These are phyloP conservation scores for Xestobium rufovillosum DNA, from an alignment of 2,888 invertebrate species.

Conservation along the genomic window DNA sequence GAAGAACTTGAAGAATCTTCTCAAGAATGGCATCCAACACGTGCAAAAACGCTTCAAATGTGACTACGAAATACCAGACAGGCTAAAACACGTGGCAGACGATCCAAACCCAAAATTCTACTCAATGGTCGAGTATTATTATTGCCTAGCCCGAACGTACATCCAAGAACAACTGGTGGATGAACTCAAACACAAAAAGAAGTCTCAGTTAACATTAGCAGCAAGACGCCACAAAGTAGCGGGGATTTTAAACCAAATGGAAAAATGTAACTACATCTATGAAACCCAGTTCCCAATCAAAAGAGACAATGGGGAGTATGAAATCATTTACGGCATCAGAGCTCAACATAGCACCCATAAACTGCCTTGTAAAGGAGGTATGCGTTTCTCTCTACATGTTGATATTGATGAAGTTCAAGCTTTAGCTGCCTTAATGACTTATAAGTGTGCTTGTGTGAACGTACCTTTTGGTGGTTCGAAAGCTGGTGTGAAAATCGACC, in stretches of 20 bases:
- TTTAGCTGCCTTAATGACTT: conserved; percentile 76
- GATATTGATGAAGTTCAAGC: conserved; percentile 71
- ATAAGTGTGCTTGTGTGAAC: conserved; percentile 72
- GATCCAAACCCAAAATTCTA: conserved; percentile 49
- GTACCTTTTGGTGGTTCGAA: conserved; percentile 75
- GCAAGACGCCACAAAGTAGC: conserved; percentile 48
- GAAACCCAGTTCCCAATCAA: conserved; percentile 64
- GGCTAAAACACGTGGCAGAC: conserved; percentile 35
- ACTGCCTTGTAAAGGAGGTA: conserved; percentile 48
- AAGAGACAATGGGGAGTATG: conserved; percentile 61
- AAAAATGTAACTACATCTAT: conserved; percentile 59
- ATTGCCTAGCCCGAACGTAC: conserved; percentile 52
- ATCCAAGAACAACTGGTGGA: conserved; percentile 50
- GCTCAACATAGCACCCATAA: conserved; percentile 70
- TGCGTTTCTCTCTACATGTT: conserved; percentile 38
- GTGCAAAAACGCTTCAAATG: no score
- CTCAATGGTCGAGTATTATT: conserved; percentile 62
- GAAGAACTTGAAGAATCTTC: no score
- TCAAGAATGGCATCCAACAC: no score
- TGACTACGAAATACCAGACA: conserved; percentile 36
- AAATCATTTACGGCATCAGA: conserved; percentile 63
- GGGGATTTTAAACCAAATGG: conserved; percentile 57
- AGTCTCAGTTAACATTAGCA: conserved; percentile 29
- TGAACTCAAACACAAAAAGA: conserved; percentile 44
- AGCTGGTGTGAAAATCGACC: conserved; percentile 68